phyloP scores from a whole-genome alignment of 2,113 vertebrate species.

The Buteo buteo region DNA sequence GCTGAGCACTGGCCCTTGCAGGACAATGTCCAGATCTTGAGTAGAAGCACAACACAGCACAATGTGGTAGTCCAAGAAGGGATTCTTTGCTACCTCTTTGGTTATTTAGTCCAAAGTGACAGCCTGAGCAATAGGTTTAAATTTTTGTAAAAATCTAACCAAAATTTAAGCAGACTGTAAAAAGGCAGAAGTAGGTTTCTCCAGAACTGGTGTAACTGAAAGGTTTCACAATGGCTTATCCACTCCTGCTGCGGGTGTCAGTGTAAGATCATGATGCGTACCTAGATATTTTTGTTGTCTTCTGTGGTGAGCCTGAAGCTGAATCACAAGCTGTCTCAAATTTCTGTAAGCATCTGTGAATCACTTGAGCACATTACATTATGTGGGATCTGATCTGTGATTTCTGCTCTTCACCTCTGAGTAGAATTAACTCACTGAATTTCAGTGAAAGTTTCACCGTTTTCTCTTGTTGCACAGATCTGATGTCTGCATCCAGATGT shows the following conservation, averaged over 20 bases:
- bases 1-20: background rate
- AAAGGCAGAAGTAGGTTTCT: background rate
- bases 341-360: background rate
- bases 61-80: background rate
- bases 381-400: background rate
- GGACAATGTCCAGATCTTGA: background rate
- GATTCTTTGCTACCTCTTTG: background rate
- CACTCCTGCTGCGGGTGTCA: background rate
- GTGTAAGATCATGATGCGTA: background rate
- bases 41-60: background rate
- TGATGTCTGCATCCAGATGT: background rate
- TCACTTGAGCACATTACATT: background rate
- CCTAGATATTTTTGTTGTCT: background rate
- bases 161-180: background rate
- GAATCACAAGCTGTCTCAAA: background rate
- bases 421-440: background rate
- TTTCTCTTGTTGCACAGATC: background rate
- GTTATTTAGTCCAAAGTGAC: background rate
- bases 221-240: background rate
- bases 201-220: background rate
- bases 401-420: background rate
- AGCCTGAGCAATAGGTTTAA: background rate
- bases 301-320: background rate
- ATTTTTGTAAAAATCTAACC: background rate
- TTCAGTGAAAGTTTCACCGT: background rate